These are phyloP conservation scores for Chelonus formosanus DNA, from an alignment of 2,888 invertebrate species.

Conservation along the genomic window DNA sequence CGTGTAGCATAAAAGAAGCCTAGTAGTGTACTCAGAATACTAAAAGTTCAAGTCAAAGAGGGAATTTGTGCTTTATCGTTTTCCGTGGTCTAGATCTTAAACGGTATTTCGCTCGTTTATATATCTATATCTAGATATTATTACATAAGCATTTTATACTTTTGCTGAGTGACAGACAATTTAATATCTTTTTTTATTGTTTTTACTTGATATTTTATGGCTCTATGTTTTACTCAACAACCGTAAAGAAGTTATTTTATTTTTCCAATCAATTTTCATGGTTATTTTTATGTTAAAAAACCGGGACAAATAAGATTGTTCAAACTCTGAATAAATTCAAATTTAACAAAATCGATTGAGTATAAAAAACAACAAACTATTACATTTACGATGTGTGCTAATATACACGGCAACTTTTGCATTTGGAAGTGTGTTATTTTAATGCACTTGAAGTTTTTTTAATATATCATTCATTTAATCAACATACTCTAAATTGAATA, in stretches of 20 bases:
- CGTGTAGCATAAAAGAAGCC: conserved; percentile 18
- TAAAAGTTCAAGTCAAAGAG: conserved; percentile 46
- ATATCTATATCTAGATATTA: no score
- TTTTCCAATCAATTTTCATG: not conserved
- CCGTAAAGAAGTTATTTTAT: not conserved
- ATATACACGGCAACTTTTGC: no score
- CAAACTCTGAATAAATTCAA: no score
- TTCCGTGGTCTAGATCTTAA: conserved; percentile 21
- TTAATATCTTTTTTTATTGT: not conserved
- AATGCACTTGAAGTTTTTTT: no score
- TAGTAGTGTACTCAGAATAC: conserved; percentile 1
- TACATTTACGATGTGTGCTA: no score
- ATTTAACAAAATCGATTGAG: no score
- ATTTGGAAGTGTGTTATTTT: no score
- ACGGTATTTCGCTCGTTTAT: conserved; percentile 31
- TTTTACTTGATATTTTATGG: not conserved
- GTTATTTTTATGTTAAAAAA: not conserved
- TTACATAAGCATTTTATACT: conserved; percentile 8
- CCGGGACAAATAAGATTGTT: no score
- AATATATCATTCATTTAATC: no score
- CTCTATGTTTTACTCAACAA: conserved; percentile 3
- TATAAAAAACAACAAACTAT: no score
- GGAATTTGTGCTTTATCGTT: conserved; percentile 44
- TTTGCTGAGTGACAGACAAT: not conserved
- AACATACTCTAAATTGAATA: no score